Conservation (phyloP, 2,797 vertebrate genomes). For the Acanthurus lineatus region DNA sequence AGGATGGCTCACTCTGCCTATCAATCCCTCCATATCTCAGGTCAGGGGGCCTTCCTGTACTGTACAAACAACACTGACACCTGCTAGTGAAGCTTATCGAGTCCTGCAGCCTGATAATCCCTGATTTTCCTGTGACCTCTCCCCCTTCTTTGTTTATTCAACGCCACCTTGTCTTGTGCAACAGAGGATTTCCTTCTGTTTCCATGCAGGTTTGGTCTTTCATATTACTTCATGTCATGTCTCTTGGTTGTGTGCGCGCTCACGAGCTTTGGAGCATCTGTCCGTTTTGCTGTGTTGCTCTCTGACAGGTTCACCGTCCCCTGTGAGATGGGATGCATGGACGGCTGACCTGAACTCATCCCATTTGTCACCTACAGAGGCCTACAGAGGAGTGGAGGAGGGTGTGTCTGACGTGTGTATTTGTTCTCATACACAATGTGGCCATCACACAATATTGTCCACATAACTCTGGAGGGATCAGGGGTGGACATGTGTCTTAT, state of each 20-base stretch:
- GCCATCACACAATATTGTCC: constrained; percentile 39
- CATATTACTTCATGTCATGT: constrained; percentile 25
- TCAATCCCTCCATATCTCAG: background rate
- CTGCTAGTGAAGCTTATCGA: constrained; percentile 33
- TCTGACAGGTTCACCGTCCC: constrained; percentile 45
- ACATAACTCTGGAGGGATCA: constrained; percentile 32
- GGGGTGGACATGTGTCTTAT: constrained; percentile 35
- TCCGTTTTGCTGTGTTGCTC: constrained; percentile 15
- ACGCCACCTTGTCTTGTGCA: constrained; percentile 13
- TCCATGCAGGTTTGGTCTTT: background rate
- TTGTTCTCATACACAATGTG: constrained; percentile 2
- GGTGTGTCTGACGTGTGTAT: constrained; percentile 7
- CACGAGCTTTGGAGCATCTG: constrained; percentile 48
- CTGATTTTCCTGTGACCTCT: constrained; percentile 29
- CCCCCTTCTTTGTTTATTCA: constrained; percentile 23
- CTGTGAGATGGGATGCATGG: constrained; percentile 47
- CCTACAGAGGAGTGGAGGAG: constrained; percentile 13
- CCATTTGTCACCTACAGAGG: constrained; percentile 45
- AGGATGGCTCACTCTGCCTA: background rate
- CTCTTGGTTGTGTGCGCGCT: constrained; percentile 25
- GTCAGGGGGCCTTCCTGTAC: background rate
- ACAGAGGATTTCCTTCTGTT: constrained; percentile 45
- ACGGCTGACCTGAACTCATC: constrained; percentile 50
- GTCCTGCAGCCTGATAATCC: constrained; percentile 22
- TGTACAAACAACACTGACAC: constrained; percentile 27